Percentiles rank a stretch among this genome's conserved stretches.
phyloP scores from a whole-genome alignment of 2,888 invertebrate genomes.

The Aphodius sticticus region DNA sequence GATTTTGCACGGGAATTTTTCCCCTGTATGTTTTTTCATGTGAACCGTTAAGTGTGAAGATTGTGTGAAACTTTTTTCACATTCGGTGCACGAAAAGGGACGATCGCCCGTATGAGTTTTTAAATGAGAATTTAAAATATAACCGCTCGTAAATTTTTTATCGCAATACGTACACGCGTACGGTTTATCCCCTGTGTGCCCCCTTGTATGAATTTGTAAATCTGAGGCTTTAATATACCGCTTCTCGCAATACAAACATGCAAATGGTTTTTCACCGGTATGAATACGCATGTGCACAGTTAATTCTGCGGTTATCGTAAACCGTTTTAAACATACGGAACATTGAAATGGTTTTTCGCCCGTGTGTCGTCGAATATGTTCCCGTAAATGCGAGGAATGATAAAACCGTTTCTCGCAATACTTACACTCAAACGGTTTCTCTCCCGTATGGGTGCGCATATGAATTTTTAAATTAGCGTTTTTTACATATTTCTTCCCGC shows the following conservation, averaged over 20 bases:
- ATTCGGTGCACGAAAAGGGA: constrained; percentile 66
- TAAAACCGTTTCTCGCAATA: constrained; percentile 58
- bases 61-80: constrained; percentile 69
- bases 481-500: constrained; percentile 55
- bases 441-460: constrained; percentile 57
- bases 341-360: constrained; percentile 59
- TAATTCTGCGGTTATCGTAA: constrained; percentile 56
- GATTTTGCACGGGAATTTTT: constrained; percentile 57
- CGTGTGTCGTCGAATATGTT: constrained; percentile 56
- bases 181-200: constrained; percentile 38
- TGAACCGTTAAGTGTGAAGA: constrained; percentile 67
- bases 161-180: constrained; percentile 54
- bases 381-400: constrained; percentile 56
- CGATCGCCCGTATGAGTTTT: constrained; percentile 71
- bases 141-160: constrained; percentile 67
- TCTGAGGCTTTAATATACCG: constrained; percentile 65
- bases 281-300: constrained; percentile 65
- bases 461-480: constrained; percentile 57
- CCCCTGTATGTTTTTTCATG: constrained; percentile 67
- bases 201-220: constrained; percentile 59
- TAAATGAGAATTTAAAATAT: constrained; percentile 67
- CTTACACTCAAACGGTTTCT: constrained; percentile 58
- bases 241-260: constrained; percentile 65
- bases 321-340: constrained; percentile 55
- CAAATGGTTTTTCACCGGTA: constrained; percentile 63